Percentiles rank a stretch among this genome's conserved stretches.
phyloP scores from a whole-genome alignment of 2,113 vertebrate species.

The Apodemus speciosus region DNA sequence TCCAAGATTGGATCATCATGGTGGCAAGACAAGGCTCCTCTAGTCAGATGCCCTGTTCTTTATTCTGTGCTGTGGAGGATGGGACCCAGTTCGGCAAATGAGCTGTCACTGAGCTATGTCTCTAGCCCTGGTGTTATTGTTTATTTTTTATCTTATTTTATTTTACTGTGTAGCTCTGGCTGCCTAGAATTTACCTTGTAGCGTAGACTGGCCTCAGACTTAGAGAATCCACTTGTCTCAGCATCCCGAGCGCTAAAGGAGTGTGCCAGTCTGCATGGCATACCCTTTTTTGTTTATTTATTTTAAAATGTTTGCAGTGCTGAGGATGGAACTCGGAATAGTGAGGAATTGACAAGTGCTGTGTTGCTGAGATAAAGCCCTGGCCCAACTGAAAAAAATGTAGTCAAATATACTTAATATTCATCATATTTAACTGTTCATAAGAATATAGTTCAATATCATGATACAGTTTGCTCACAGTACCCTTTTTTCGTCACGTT shows the following conservation, averaged over 20 bases:
- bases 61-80: too few species aligned
- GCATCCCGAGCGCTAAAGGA: not conserved
- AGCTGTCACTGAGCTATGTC: not conserved
- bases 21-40: not conserved
- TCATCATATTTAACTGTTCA: too few species aligned
- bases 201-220: not conserved
- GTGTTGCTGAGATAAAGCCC: not conserved
- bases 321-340: not conserved
- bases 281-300: not conserved
- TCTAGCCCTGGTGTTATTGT: not conserved
- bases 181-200: not conserved
- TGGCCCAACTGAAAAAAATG: not conserved
- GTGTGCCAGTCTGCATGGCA: not conserved
- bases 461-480: not conserved
- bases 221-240: not conserved
- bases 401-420: not conserved
- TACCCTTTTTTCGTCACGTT: not conserved
- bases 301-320: not conserved
- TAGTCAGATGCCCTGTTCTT: not conserved
- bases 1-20: not conserved
- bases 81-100: not conserved
- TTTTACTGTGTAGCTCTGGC: not conserved
- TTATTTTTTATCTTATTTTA: not conserved
- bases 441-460: not conserved
- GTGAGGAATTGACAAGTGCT: not conserved